Percentiles rank a stretch among this genome's conserved stretches.
Conservation (phyloP, 2,113 vertebrate genomes). For the Baryphthengus martii region DNA sequence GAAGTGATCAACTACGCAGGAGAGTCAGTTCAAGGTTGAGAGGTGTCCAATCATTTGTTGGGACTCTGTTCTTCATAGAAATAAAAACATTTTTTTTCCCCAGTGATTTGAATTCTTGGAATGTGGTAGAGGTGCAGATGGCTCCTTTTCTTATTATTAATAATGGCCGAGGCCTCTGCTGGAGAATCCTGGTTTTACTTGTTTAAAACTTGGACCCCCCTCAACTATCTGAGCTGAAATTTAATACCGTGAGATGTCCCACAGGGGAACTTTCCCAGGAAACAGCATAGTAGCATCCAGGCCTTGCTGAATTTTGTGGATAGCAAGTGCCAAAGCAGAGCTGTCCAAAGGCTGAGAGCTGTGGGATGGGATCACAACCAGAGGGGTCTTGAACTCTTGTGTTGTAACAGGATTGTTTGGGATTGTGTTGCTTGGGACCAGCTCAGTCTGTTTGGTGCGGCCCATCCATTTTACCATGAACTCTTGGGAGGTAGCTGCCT, state of each 20-base stretch:
- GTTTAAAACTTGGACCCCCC: neutral
- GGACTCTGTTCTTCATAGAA: neutral
- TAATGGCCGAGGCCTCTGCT: neutral
- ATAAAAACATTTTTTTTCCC: neutral
- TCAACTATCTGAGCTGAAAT: neutral
- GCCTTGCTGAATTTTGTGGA: neutral
- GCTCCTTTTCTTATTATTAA: neutral
- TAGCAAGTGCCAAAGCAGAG: neutral
- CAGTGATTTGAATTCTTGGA: neutral
- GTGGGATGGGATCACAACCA: neutral
- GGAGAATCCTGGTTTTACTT: neutral
- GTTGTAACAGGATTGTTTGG: neutral
- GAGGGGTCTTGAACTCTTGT: neutral
- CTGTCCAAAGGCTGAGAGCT: neutral
- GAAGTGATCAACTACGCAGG: neutral
- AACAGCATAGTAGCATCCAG: neutral
- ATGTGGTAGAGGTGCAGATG: neutral
- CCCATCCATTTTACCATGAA: rapidly evolving
- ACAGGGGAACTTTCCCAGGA: neutral
- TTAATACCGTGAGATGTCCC: neutral
- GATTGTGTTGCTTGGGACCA: neutral
- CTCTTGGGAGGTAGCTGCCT: neutral
- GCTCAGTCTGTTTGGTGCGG: neutral
- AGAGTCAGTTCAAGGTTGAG: neutral
- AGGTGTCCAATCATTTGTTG: neutral